phyloP scores from a whole-genome alignment of 2,888 invertebrate species.

The Schrankia costaestrigalis region DNA sequence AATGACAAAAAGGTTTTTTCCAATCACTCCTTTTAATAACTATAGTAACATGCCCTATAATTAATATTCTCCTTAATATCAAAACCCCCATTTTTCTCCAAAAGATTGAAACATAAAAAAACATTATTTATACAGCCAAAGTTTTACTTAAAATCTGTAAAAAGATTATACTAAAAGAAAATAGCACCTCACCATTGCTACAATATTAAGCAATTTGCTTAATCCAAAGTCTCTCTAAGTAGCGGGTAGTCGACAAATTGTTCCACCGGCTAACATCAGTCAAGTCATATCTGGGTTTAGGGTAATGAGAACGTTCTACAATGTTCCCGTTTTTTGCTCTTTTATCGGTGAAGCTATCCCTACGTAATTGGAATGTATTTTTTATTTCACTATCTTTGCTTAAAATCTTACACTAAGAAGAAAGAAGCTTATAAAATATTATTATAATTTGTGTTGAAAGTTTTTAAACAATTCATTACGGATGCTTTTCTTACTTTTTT shows the following conservation, averaged over 20 bases:
- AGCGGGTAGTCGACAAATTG: constrained; percentile 46
- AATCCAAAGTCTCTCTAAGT: constrained; percentile 26
- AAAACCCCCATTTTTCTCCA: too few species aligned
- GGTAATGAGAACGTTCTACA: constrained; percentile 35
- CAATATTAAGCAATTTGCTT: constrained; percentile 40
- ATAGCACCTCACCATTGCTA: constrained; percentile 20
- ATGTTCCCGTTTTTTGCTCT: constrained; percentile 35
- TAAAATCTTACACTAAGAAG: constrained; percentile 18
- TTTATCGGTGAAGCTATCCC: constrained; percentile 26
- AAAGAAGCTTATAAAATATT: not conserved
- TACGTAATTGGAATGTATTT: constrained; percentile 38
- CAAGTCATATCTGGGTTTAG: constrained; percentile 47
- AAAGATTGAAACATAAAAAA: too few species aligned
- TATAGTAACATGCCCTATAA: too few species aligned
- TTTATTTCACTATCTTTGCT: constrained; percentile 33
- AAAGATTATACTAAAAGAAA: too few species aligned
- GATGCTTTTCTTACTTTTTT: too few species aligned
- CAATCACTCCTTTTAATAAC: too few species aligned
- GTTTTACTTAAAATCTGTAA: too few species aligned
- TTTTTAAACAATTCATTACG: constrained; percentile 8
- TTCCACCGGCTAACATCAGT: constrained; percentile 35
- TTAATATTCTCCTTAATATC: too few species aligned
- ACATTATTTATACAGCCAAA: too few species aligned
- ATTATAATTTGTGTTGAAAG: not conserved
- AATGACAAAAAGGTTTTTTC: too few species aligned